Percentiles rank a stretch among this genome's conserved stretches.
Evolutionary conservation across 2,113 vertebrate species (phyloP).

Genomic region (Sinocyclocheilus rhinocerous): DNA sequence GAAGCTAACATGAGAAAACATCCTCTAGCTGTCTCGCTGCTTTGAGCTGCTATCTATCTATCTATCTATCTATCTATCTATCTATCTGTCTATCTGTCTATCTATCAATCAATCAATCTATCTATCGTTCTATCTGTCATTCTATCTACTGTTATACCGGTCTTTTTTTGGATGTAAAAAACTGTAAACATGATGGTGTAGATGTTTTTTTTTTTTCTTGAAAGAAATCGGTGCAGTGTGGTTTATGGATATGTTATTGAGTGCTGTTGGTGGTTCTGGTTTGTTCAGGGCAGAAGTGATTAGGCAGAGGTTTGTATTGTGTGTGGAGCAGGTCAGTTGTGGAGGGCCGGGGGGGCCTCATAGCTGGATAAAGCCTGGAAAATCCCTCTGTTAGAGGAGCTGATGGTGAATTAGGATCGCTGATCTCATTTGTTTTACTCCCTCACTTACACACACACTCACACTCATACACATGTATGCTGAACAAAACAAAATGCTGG

Average conservation of each 20-base stretch:
- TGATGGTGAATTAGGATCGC: slow-evolving; percentile 71
- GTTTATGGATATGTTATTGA: neutral
- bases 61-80: neutral
- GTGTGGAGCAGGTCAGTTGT: slow-evolving; percentile 26
- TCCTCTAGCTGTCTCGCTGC: no score
- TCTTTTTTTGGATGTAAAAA: no score
- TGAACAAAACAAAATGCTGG: slow-evolving; percentile 72
- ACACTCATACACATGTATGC: slow-evolving; percentile 60
- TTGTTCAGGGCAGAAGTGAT: slow-evolving; percentile 57
- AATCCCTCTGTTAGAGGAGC: slow-evolving; percentile 51
- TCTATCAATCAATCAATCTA: neutral
- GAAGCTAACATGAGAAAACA: neutral
- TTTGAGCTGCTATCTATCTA: neutral
- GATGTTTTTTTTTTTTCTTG: neutral
- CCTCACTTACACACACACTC: slow-evolving; percentile 31
- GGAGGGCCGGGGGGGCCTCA: neutral
- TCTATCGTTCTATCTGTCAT: no score
- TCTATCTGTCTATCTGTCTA: neutral
- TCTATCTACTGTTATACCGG: neutral
- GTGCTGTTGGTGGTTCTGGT: slow-evolving; percentile 37
- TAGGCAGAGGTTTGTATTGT: slow-evolving; percentile 64
- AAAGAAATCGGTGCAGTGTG: neutral
- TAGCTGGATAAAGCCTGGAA: slow-evolving; percentile 57
- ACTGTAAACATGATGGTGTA: neutral
- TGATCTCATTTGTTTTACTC: slow-evolving; percentile 65